Percentiles rank a stretch among this genome's conserved stretches.
Evolutionary conservation across 1,140 invertebrate genomes (phyloP).

Genomic region (Monochamus saltuarius): DNA sequence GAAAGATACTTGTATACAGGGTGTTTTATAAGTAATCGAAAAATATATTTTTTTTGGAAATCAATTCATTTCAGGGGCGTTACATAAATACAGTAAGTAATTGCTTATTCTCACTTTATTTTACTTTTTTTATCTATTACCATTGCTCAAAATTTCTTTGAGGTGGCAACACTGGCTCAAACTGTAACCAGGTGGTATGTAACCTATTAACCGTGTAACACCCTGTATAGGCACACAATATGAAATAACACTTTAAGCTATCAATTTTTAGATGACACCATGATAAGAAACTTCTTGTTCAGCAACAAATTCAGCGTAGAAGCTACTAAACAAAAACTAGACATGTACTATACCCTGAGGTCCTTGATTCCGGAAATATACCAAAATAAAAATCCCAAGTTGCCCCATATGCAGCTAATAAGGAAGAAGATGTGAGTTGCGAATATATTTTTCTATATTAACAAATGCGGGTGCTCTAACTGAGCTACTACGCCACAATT

Average conservation of each 20-base stretch:
- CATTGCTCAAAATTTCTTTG: too few relatives aligned
- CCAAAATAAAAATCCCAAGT: slow-evolving; percentile 48
- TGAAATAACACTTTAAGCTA: neutral
- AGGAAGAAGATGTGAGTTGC: slow-evolving; percentile 42
- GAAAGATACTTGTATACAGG: too few relatives aligned
- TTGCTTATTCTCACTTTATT: too few relatives aligned
- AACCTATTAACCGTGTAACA: too few relatives aligned
- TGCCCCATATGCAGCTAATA: slow-evolving; percentile 43
- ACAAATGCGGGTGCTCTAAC: neutral
- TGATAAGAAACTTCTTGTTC: slow-evolving; percentile 26
- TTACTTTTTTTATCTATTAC: too few relatives aligned
- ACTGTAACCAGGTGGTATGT: too few relatives aligned
- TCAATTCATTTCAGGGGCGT: too few relatives aligned
- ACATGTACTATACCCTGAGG: slow-evolving; percentile 63
- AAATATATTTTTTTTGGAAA: too few relatives aligned
- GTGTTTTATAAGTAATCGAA: too few relatives aligned
- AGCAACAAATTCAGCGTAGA: slow-evolving; percentile 64
- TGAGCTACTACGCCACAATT: neutral
- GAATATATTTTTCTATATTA: neutral
- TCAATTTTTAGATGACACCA: slow-evolving; percentile 11
- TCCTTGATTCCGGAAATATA: slow-evolving; percentile 60
- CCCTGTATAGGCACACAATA: too few relatives aligned
- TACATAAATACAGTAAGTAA: too few relatives aligned
- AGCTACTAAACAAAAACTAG: slow-evolving; percentile 64
- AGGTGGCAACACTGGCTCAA: too few relatives aligned